A percentile compares a stretch with the other conserved stretches of the same genome.
phyloP scores from a whole-genome alignment of 2,797 vertebrate genomes.

The Danionella dracula region DNA sequence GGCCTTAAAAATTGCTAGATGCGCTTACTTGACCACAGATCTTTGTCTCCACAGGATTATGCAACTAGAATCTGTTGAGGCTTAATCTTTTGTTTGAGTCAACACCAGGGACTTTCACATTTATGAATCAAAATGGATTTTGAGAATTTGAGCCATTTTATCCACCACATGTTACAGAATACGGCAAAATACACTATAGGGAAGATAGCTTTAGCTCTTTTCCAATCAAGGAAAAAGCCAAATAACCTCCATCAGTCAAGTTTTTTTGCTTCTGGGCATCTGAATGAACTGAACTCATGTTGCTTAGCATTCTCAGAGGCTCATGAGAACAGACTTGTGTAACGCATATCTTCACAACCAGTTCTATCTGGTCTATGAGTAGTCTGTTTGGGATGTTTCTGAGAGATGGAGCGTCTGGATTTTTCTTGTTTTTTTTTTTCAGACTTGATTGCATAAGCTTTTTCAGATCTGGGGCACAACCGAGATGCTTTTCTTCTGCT shows the following conservation, averaged over 20 bases:
- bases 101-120: no score
- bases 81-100: no score
- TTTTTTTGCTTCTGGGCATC: not conserved
- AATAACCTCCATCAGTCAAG: not conserved
- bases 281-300: conserved; percentile 9
- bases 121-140: no score
- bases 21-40: no score
- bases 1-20: no score
- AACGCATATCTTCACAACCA: conserved; percentile 56
- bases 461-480: conserved; percentile 27
- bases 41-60: no score
- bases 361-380: conserved; percentile 60
- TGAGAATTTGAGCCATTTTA: no score
- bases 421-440: conserved; percentile 54
- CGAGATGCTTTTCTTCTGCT: not conserved
- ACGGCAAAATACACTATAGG: no score
- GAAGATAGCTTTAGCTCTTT: no score
- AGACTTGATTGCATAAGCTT: conserved; percentile 52
- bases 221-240: not conserved
- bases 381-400: conserved; percentile 37
- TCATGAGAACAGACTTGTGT: conserved; percentile 52
- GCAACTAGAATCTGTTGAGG: no score
- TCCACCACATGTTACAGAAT: no score
- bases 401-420: conserved; percentile 50
- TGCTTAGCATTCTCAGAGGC: conserved; percentile 12